These are phyloP conservation scores for Bombus consobrinus DNA, from an alignment of 1,140 invertebrate genomes.

Conservation along the genomic window DNA sequence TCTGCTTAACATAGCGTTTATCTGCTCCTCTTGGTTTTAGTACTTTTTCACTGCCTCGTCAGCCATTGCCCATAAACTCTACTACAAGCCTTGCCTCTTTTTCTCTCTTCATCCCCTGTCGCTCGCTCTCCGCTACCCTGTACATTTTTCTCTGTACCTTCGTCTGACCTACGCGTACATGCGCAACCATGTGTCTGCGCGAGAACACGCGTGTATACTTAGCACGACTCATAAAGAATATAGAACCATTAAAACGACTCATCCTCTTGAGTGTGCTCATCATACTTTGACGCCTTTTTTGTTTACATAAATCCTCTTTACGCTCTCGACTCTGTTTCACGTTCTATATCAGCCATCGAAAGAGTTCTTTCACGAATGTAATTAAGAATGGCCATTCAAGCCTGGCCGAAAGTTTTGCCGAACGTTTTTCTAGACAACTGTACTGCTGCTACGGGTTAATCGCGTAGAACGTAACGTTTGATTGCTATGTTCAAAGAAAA, in stretches of 20 bases:
- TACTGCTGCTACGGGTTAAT: neutral
- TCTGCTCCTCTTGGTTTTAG: constrained; percentile 82
- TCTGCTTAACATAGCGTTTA: constrained; percentile 83
- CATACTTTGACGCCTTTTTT: constrained; percentile 61
- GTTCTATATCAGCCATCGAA: neutral
- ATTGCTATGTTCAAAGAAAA: neutral
- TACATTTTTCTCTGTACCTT: constrained; percentile 57
- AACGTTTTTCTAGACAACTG: neutral
- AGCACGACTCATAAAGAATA: constrained; percentile 60
- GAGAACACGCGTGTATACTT: constrained; percentile 36
- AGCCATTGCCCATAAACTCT: constrained; percentile 82
- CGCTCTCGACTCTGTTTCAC: constrained; percentile 10
- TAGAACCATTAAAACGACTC: constrained; percentile 64
- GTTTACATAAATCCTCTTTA: constrained; percentile 50
- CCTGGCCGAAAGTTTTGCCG: neutral
- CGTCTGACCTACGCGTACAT: constrained; percentile 40
- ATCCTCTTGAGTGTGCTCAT: constrained; percentile 59
- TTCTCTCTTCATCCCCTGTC: constrained; percentile 49
- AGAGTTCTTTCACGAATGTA: constrained; percentile 4
- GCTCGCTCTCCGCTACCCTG: constrained; percentile 42
- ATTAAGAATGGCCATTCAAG: neutral
- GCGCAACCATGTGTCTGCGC: constrained; percentile 18
- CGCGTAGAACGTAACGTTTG: neutral
- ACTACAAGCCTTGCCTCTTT: constrained; percentile 57
- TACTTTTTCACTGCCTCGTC: constrained; percentile 83